These are phyloP conservation scores for Platichthys flesus DNA, from an alignment of 2,113 vertebrate genomes.

Conservation along the genomic window DNA sequence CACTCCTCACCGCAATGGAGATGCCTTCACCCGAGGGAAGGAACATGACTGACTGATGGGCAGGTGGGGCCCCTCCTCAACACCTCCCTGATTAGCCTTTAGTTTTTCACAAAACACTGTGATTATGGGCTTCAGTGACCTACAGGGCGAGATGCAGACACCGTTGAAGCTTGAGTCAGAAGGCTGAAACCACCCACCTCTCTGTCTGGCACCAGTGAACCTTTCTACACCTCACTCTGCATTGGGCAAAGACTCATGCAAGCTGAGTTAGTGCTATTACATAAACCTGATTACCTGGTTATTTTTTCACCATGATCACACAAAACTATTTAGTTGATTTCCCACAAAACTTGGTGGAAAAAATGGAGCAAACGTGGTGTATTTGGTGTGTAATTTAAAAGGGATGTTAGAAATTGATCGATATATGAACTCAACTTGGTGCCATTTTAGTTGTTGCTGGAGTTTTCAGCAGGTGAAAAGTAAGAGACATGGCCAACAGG, in stretches of 20 bases:
- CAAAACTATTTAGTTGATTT: background rate
- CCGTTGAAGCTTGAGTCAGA: slow-evolving; percentile 50
- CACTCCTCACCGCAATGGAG: slow-evolving; percentile 40
- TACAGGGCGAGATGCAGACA: slow-evolving; percentile 29
- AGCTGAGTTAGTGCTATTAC: slow-evolving; percentile 30
- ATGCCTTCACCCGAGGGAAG: slow-evolving; percentile 30
- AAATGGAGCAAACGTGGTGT: background rate
- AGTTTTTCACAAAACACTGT: slow-evolving; percentile 66
- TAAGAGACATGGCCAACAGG: no score
- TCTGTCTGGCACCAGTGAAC: slow-evolving; percentile 39
- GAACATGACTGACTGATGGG: slow-evolving; percentile 51
- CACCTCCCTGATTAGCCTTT: slow-evolving; percentile 59
- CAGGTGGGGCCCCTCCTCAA: slow-evolving; percentile 55
- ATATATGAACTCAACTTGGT: background rate
- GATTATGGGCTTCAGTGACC: slow-evolving; percentile 65
- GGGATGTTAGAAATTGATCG: background rate
- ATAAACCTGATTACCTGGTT: background rate
- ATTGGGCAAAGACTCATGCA: slow-evolving; percentile 10
- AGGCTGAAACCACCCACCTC: slow-evolving; percentile 29
- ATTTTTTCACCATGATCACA: background rate
- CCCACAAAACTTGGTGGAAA: background rate
- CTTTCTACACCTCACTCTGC: slow-evolving; percentile 12
- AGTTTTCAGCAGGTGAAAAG: no score
- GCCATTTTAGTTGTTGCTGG: background rate
- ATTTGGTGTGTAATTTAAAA: background rate